phyloP scores from a whole-genome alignment of 2,797 vertebrate genomes.

The Cynopterus sphinx region DNA sequence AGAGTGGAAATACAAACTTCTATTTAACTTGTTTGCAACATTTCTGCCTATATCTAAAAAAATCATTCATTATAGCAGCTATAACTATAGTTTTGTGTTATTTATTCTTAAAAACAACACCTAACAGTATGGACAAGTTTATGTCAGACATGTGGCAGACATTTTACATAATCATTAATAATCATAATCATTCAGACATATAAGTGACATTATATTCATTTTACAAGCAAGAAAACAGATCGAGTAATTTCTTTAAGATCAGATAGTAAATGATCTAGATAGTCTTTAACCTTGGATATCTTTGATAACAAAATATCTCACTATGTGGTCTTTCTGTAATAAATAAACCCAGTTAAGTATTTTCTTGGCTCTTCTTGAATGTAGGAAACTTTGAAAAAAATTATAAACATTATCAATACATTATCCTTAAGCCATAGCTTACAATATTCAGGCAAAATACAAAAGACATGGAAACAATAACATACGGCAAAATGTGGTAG shows the following conservation, averaged over 20 bases:
- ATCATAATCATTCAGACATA: background rate
- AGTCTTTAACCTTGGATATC: background rate
- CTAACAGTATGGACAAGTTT: background rate
- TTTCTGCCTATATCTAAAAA: background rate
- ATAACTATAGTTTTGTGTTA: background rate
- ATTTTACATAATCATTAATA: background rate
- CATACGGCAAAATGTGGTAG: background rate
- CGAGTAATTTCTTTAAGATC: background rate
- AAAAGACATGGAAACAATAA: background rate
- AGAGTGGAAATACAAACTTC: background rate
- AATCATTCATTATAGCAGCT: background rate
- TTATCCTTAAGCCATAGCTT: background rate
- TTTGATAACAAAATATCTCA: background rate
- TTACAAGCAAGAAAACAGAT: background rate
- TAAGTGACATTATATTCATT: background rate
- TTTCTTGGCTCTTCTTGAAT: background rate
- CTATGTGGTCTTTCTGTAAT: background rate
- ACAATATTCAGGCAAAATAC: background rate
- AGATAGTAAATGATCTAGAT: background rate
- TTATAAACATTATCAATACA: background rate
- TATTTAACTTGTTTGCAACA: background rate
- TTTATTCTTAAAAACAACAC: background rate
- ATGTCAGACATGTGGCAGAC: background rate
- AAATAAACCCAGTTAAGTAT: background rate
- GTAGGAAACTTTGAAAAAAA: background rate